Conservation (phyloP, 2,797 vertebrate species). For the Enteromius trimaculatus region DNA sequence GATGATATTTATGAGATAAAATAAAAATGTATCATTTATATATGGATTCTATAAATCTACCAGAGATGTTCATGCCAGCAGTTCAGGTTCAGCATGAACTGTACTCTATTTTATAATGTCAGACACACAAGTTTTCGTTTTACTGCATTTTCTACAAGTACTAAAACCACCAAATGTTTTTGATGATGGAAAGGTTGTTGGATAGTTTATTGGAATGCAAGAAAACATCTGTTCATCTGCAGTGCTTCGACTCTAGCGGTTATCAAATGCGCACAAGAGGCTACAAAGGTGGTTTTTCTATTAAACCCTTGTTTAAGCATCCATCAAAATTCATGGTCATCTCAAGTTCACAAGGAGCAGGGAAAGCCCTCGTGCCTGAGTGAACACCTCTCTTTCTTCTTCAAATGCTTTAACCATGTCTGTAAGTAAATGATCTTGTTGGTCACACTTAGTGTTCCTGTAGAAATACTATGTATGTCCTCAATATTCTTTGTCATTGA, state of each 20-base stretch:
- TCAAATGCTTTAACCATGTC: constrained; percentile 16
- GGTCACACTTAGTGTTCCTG: constrained; percentile 15
- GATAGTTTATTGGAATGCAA: not conserved
- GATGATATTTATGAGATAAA: constrained; percentile 73
- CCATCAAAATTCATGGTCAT: not conserved
- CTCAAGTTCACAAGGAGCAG: constrained; percentile 12
- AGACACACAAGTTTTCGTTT: constrained; percentile 6
- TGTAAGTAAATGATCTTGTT: constrained; percentile 29
- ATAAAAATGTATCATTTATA: constrained; percentile 77
- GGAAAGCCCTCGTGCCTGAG: not conserved
- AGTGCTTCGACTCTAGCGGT: not conserved
- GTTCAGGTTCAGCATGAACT: constrained; percentile 45
- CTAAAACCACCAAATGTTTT: not conserved
- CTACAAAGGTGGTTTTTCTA: not conserved
- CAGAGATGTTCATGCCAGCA: constrained; percentile 66
- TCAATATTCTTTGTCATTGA: constrained; percentile 32
- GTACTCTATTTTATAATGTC: constrained; percentile 4
- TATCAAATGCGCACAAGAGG: not conserved
- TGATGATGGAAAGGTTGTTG: not conserved
- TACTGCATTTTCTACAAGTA: constrained; percentile 6
- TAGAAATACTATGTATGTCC: constrained; percentile 15
- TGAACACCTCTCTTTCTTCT: constrained; percentile 4
- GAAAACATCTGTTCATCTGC: not conserved
- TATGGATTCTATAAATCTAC: constrained; percentile 75
- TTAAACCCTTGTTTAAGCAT: not conserved